phyloP scores from a whole-genome alignment of 2,113 vertebrate genomes.

The Brienomyrus brachyistius region DNA sequence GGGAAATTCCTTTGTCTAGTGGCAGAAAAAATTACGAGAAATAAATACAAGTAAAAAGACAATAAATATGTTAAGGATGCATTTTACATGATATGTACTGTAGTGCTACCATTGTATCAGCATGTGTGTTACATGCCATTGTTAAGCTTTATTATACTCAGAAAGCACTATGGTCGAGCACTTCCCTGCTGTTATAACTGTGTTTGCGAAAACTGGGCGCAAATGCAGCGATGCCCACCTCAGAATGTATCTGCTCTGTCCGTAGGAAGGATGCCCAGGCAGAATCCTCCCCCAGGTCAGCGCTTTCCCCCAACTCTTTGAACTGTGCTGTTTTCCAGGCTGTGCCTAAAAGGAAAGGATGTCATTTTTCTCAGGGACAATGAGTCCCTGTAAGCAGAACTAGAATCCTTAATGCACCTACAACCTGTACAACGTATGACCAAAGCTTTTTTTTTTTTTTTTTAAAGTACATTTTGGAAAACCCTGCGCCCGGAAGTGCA shows the following conservation, averaged over 20 bases:
- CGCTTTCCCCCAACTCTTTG: constrained; percentile 31
- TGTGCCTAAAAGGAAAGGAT: background rate
- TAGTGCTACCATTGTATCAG: background rate
- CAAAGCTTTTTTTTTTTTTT: background rate
- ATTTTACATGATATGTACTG: background rate
- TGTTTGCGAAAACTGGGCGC: background rate
- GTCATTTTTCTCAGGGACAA: background rate
- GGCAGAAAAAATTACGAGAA: background rate
- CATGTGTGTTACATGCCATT: background rate
- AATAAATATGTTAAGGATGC: background rate
- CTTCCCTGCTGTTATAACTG: background rate
- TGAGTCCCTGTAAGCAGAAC: background rate
- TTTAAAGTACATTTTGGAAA: background rate
- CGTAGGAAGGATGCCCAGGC: constrained; percentile 87
- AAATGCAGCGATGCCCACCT: background rate
- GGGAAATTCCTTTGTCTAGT: background rate
- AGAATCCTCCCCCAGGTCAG: constrained; percentile 86
- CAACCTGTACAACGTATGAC: background rate
- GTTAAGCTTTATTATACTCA: background rate
- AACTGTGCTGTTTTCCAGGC: constrained; percentile 11
- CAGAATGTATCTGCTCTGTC: background rate
- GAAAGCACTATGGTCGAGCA: background rate
- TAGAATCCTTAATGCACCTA: background rate
- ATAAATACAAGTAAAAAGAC: background rate
- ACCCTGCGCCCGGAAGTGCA: background rate